Evolutionary conservation across 2,888 invertebrate genomes (phyloP).

Genomic region (Phoenoteleia sp.): DNA sequence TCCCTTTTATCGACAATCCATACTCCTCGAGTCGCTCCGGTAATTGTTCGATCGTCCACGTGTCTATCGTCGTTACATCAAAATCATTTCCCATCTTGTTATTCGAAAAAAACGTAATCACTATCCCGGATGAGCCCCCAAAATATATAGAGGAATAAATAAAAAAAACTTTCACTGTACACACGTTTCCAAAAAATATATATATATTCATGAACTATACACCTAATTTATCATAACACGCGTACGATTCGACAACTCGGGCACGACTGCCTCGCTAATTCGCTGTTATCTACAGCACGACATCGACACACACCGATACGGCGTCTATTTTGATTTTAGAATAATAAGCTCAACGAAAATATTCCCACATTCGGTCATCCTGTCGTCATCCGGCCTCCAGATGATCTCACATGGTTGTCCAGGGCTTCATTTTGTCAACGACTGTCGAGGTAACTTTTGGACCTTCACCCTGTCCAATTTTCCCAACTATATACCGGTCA

Average conservation of each 20-base stretch:
- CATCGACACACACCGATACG: background rate
- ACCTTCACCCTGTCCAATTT: background rate
- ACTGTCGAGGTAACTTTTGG: background rate
- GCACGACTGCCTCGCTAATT: background rate
- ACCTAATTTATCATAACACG: background rate
- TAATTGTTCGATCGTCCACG: background rate
- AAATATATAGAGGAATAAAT: background rate
- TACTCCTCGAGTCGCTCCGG: background rate
- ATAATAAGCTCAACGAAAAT: conserved; percentile 11
- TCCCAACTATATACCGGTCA: background rate
- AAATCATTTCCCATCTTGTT: background rate
- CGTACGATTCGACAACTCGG: background rate
- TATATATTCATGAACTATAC: no score
- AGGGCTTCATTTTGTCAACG: background rate
- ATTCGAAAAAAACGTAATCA: background rate
- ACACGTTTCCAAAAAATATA: no score
- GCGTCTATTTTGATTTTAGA: background rate
- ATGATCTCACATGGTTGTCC: no score
- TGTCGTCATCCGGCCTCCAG: background rate
- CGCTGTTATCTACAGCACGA: background rate
- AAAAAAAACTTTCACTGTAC: no score
- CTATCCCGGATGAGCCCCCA: conserved; percentile 14
- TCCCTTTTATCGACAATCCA: background rate
- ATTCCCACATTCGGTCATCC: background rate
- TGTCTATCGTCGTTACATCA: conserved; percentile 1